A percentile compares a stretch with the other conserved stretches of the same genome.
Evolutionary conservation across 2,888 invertebrate genomes (phyloP).

Genomic region (Brenthis ino): DNA sequence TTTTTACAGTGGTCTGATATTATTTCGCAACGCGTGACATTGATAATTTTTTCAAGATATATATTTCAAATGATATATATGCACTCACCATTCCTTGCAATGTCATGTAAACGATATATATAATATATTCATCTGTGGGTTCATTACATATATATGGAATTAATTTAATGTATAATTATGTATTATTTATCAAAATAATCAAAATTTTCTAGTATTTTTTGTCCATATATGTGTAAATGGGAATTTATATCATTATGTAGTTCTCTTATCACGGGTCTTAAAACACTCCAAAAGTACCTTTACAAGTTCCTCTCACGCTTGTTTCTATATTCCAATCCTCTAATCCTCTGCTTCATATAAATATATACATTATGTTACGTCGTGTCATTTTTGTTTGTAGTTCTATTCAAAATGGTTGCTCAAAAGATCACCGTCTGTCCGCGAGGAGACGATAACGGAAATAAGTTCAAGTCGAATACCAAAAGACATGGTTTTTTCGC

Average conservation of each 20-base stretch:
- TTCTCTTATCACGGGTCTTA: background rate
- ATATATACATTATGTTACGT: slow-evolving; percentile 81
- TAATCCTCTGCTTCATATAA: slow-evolving; percentile 65
- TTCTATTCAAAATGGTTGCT: slow-evolving; percentile 82
- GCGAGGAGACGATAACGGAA: slow-evolving; percentile 79
- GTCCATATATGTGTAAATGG: slow-evolving; percentile 2
- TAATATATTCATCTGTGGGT: slow-evolving; percentile 37
- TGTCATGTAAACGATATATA: slow-evolving; percentile 37
- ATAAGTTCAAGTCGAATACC: slow-evolving; percentile 71
- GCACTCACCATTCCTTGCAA: slow-evolving; percentile 56
- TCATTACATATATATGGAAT: slow-evolving; percentile 37
- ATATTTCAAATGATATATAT: slow-evolving; percentile 54
- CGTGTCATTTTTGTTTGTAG: slow-evolving; percentile 82
- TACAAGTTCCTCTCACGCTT: slow-evolving; percentile 38
- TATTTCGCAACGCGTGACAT: slow-evolving; percentile 20
- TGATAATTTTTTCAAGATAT: slow-evolving; percentile 7
- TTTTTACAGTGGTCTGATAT: too few relatives aligned
- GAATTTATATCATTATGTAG: slow-evolving; percentile 3
- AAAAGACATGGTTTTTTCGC: slow-evolving; percentile 81
- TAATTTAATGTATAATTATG: background rate
- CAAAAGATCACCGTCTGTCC: slow-evolving; percentile 77
- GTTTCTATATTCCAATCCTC: slow-evolving; percentile 34
- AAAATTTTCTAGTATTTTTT: background rate
- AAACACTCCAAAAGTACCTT: slow-evolving; percentile 5
- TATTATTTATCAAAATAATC: background rate